Conservation (phyloP, 2,888 invertebrate genomes). For the Orchesellides sinensis region DNA sequence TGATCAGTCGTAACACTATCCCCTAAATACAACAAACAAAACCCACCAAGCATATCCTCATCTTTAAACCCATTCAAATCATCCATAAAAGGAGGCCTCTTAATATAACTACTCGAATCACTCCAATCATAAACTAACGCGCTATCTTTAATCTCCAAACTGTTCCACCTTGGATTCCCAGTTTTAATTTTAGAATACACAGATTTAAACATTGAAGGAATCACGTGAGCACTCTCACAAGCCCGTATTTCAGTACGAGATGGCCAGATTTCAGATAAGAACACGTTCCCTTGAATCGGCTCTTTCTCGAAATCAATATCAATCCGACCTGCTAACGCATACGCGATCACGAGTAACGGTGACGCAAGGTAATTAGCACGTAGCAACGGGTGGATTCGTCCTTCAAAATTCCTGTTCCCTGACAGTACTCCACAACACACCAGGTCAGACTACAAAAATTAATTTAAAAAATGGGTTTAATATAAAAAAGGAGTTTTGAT, state of each 20-base stretch:
- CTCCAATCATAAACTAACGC: slow-evolving; percentile 94
- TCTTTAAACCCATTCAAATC: slow-evolving; percentile 72
- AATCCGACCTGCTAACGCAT: slow-evolving; percentile 96
- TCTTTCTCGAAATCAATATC: slow-evolving; percentile 96
- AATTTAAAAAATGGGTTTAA: too few species aligned
- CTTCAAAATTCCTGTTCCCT: slow-evolving; percentile 99
- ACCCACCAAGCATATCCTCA: slow-evolving; percentile 76
- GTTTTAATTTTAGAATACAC: slow-evolving; percentile 90
- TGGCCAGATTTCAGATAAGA: slow-evolving; percentile 96
- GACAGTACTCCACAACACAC: slow-evolving; percentile 97
- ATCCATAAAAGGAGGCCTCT: slow-evolving; percentile 96
- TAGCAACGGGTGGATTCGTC: slow-evolving; percentile 97
- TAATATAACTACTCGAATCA: slow-evolving; percentile 93
- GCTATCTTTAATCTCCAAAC: slow-evolving; percentile 86
- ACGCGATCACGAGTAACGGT: slow-evolving; percentile 97
- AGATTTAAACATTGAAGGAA: slow-evolving; percentile 98
- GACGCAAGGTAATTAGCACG: slow-evolving; percentile 98
- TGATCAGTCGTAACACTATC: slow-evolving; percentile 99
- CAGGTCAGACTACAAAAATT: slow-evolving; percentile 83
- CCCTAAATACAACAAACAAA: slow-evolving; percentile 91
- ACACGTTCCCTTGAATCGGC: slow-evolving; percentile 83
- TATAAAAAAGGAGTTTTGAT: too few species aligned
- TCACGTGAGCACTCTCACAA: slow-evolving; percentile 91
- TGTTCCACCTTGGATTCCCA: slow-evolving; percentile 92
- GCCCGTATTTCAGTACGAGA: slow-evolving; percentile 91